Evolutionary conservation across 2,113 vertebrate genomes (phyloP), one percentile per base, ranked within the genome.

Genomic region (Hippocampus comes): DNA sequence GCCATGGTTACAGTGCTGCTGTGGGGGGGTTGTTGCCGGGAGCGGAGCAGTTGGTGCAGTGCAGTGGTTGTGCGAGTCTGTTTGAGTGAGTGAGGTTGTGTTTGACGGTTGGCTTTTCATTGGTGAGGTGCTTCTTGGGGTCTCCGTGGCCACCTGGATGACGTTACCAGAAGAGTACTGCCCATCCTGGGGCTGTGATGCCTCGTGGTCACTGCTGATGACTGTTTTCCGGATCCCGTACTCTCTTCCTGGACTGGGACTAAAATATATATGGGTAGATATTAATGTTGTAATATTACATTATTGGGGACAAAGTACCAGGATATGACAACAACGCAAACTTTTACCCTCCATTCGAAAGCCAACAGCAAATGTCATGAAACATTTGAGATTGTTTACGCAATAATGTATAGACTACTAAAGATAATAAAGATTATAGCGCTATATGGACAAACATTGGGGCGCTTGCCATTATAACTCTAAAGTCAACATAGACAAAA

Each of bases 161-260:
- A 69, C 63, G 0, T 48, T 72, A 20, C 72, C 42, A 27, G 53
- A 41, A 57, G 48, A 48, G 76, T 73, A 73, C 34, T 56, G 78
- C 57, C 68, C 70, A 15, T 87, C 77, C 43, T 85, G 88, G 9
- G 82, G 55, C 55, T 73, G 81, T 2, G 83, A n/a, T 0, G 68
- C 21, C n/a, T 84, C 86, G 20, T 64, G 86, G 83, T 89, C 87
- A 56, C 77, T 82, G 75, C 78, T 81, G 38, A 89, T 81, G 53
- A 89, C 91, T 41, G 88, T 91, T 61, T 88, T 88, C 59, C 87
- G 84, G 68, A 90, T 84, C 55, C 91, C 86, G 41, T 84, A 83
- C 15, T 91, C 89, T 61, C 75, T 83, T 25, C 74, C 88, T 73
- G 88, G 84, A 83, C 88, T 89, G 57, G 89, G 85, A 70, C 88